Conservation (phyloP, 2,797 vertebrate species). For the Rhabdomys pumilio region DNA sequence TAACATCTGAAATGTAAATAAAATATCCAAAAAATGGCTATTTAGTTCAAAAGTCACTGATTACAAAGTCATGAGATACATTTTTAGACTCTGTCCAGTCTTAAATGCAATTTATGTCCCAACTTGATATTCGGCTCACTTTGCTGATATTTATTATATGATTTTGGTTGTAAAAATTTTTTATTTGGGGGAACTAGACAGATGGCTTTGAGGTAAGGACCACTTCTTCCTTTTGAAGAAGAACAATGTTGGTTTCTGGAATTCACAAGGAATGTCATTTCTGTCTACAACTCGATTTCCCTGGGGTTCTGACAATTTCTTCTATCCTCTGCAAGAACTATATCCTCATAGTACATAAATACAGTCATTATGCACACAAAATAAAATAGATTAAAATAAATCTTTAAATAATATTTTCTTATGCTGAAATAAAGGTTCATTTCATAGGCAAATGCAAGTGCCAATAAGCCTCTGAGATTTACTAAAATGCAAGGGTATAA, state of each 20-base stretch:
- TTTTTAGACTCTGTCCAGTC: not conserved
- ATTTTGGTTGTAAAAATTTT: not conserved
- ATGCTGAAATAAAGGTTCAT: not conserved
- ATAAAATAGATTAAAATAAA: not conserved
- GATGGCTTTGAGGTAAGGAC: not conserved
- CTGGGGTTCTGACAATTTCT: not conserved
- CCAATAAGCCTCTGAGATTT: not conserved
- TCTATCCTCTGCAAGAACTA: not conserved
- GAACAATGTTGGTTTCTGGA: not conserved
- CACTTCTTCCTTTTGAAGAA: not conserved
- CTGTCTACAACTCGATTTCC: not conserved
- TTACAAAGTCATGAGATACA: not conserved
- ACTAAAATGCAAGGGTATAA: no score
- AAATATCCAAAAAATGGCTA: no score
- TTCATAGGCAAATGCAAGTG: not conserved
- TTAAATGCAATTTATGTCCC: not conserved
- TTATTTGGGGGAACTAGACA: not conserved
- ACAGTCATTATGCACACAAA: not conserved
- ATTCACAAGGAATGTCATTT: not conserved
- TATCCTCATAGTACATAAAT: not conserved
- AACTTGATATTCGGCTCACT: not conserved
- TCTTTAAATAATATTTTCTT: not conserved
- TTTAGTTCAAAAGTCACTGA: not conserved
- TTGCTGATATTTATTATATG: not conserved
- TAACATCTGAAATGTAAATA: no score